Evolutionary conservation across 1,140 invertebrate species (phyloP), one percentile per base, ranked within the genome.

Genomic region (Ridgeia piscesae): DNA sequence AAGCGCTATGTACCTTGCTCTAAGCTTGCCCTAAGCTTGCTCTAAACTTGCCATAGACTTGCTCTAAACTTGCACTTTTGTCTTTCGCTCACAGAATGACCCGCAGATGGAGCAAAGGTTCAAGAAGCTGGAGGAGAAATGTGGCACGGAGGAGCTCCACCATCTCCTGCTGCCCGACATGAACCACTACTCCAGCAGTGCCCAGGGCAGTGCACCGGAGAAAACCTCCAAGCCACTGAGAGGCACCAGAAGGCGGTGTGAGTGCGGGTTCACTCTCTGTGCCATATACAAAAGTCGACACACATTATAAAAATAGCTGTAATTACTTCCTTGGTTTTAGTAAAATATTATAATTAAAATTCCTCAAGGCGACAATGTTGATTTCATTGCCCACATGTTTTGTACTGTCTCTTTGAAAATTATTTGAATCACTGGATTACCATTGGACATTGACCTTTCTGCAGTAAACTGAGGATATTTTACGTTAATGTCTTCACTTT

Each of bases 101-200:
- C 93, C 92, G 91, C 92, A 93, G 92, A 33, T 95, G 35, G 94
- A 95, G 89, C 91, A 91, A 92, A 93, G 94, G 42, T 94, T 95
- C 89, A 33, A 92, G 35, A 91, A 77, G 34, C 92, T 95, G 58
- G 94, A 95, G 91, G 93, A 94, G 34, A 94, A 92, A 89, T 94
- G 93, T 1, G 92, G 89, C 35, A n/a, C 34, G 31, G 90, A 91
- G 33, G 48, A 50, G 33, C 31, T 27, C 31, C 17, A 8, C 4
- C 90, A 91, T 33, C 34, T 34, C 48, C 9, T 91, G 34, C 34
- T 42, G 2, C 31, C 48, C 0, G 35, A 91, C n/a, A 91, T 91
- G 90, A 42, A 91, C 34, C 48, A 42, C 33, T 91, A 34, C 34
- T 91, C 35, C 21, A 91, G 90, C 33, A 42, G 90, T 35, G 27